A percentile compares a stretch with the other conserved stretches of the same genome.
Evolutionary conservation across 2,797 vertebrate genomes (phyloP).

Genomic region (Macroramphosus scolopax): DNA sequence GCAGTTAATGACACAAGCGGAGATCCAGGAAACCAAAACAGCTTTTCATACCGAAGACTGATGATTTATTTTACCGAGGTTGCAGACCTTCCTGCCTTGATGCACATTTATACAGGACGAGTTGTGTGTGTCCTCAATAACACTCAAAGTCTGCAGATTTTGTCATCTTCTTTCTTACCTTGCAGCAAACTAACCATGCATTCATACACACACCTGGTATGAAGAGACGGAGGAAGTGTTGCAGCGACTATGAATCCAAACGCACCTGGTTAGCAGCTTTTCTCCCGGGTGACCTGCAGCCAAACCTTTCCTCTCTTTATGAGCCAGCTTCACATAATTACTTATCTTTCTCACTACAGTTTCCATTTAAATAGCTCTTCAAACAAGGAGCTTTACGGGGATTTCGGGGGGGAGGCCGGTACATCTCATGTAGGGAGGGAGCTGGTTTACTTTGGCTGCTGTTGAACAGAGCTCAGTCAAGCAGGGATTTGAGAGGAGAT

Average conservation of each 20-base stretch:
- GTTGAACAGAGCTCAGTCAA: constrained; percentile 44
- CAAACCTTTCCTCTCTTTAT: constrained; percentile 17
- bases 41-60: no score
- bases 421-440: constrained; percentile 8
- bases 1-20: constrained; percentile 13
- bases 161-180: no score
- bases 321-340: constrained; percentile 44
- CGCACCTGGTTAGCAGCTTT: constrained; percentile 17
- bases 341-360: constrained; percentile 34
- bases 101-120: no score
- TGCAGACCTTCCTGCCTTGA: no score
- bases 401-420: constrained; percentile 43
- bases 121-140: no score
- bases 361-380: constrained; percentile 40
- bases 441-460: constrained; percentile 57
- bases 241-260: constrained; percentile 7
- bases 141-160: no score
- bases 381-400: constrained; percentile 56
- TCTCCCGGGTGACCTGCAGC: constrained; percentile 15
- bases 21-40: background rate
- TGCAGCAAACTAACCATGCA: no score
- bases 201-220: no score
- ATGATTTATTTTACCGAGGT: no score
- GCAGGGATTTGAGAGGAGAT: constrained; percentile 62
- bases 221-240: no score